Evolutionary conservation across 2,113 vertebrate genomes (phyloP).

Genomic region (Alethe castanea): DNA sequence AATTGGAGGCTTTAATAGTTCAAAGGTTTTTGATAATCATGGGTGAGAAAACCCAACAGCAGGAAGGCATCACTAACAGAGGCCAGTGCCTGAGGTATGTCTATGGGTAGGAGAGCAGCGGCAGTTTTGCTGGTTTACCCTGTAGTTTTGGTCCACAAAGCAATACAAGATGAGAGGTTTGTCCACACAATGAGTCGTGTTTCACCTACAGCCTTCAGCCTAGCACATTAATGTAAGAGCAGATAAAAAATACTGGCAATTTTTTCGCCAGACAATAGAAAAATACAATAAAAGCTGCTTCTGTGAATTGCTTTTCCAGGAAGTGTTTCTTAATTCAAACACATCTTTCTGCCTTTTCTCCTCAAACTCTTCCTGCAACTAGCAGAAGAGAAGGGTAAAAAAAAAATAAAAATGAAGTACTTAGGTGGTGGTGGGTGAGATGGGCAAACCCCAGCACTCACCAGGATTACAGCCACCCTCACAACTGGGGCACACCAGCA

Average conservation of each 20-base stretch:
- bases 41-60: neutral
- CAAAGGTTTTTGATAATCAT: neutral
- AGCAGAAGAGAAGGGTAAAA: neutral
- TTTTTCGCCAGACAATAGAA: neutral
- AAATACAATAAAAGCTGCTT: neutral
- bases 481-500: too few species aligned
- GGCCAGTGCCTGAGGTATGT: accelerated
- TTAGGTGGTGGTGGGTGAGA: neutral
- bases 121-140: neutral
- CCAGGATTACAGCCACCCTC: neutral
- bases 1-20: neutral
- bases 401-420: accelerated
- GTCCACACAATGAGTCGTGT: neutral
- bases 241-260: neutral
- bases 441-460: neutral
- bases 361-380: neutral
- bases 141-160: neutral
- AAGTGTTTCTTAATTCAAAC: neutral
- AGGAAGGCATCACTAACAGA: neutral
- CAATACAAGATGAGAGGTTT: neutral
- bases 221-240: neutral
- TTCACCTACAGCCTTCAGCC: neutral
- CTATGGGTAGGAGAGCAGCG: neutral
- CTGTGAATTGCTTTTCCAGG: neutral
- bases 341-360: neutral